A percentile compares a stretch with the other conserved stretches of the same genome.
Evolutionary conservation across 92 coral and sea anemone species (phyloP).

Genomic region (Palythoa heliodiscus): DNA sequence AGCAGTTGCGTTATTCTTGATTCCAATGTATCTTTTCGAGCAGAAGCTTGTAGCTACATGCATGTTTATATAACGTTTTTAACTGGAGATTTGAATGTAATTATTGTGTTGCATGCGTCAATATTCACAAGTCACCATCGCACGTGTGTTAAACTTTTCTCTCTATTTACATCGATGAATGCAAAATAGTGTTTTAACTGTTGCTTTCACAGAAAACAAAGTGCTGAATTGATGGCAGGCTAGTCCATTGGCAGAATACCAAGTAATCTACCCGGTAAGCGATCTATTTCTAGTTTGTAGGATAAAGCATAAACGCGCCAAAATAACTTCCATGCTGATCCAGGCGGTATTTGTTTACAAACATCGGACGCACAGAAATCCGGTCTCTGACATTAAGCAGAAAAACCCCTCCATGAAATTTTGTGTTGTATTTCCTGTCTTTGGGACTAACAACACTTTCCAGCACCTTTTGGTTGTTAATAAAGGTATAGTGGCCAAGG

Average conservation of each 20-base stretch:
- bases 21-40: too few relatives aligned
- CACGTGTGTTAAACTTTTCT: neutral
- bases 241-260: neutral
- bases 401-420: constrained; percentile 85
- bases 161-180: neutral
- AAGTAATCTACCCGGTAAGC: too few relatives aligned
- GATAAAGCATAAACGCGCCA: constrained; percentile 76
- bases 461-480: constrained; percentile 59
- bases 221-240: neutral
- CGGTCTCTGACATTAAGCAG: constrained; percentile 61
- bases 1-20: too few relatives aligned
- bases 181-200: neutral
- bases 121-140: neutral
- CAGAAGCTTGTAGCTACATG: neutral
- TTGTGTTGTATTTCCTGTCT: constrained; percentile 53
- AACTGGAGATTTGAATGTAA: neutral
- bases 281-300: constrained; percentile 4
- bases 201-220: neutral
- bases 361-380: constrained; percentile 53
- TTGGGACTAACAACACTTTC: constrained; percentile 40
- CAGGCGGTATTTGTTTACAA: constrained; percentile 32
- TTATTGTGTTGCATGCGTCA: neutral
- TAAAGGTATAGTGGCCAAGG: constrained; percentile 59
- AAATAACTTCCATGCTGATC: constrained; percentile 54
- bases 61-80: neutral